Evolutionary conservation across 2,797 vertebrate species (phyloP).

Genomic region (Leontopithecus rosalia): DNA sequence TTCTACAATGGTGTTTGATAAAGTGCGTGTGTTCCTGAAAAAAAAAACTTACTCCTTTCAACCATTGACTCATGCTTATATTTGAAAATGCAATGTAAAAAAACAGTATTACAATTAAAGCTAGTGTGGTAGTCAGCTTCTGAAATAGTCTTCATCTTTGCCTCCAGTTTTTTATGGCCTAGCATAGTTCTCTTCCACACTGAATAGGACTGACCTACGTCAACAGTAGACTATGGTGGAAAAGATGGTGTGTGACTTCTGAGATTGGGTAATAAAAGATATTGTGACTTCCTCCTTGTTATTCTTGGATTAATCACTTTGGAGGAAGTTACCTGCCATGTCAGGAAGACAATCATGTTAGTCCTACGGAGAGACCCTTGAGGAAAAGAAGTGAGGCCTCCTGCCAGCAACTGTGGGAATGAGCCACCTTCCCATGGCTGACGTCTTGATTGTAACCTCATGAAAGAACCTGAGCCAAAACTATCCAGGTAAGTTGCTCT

Average conservation of each 20-base stretch:
- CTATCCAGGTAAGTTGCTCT: neutral
- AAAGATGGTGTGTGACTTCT: neutral
- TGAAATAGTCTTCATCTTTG: neutral
- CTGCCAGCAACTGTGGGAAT: neutral
- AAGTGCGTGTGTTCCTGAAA: neutral
- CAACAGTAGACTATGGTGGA: neutral
- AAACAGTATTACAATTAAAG: slow-evolving; percentile 2
- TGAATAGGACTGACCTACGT: neutral
- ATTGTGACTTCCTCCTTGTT: neutral
- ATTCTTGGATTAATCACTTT: neutral
- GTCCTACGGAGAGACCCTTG: neutral
- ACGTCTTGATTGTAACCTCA: neutral
- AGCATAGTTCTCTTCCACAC: neutral
- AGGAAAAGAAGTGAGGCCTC: neutral
- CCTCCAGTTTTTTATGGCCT: neutral
- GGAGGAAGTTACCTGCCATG: neutral
- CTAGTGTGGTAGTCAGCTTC: neutral
- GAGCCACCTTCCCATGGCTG: neutral
- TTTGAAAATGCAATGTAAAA: slow-evolving; percentile 5
- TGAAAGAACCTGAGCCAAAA: neutral
- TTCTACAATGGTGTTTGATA: neutral
- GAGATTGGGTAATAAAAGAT: neutral
- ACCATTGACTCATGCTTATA: neutral
- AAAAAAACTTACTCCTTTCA: neutral
- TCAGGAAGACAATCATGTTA: neutral